Evolutionary conservation across 2,888 invertebrate genomes (phyloP).

Genomic region (Scrobipalpa atriplicella): DNA sequence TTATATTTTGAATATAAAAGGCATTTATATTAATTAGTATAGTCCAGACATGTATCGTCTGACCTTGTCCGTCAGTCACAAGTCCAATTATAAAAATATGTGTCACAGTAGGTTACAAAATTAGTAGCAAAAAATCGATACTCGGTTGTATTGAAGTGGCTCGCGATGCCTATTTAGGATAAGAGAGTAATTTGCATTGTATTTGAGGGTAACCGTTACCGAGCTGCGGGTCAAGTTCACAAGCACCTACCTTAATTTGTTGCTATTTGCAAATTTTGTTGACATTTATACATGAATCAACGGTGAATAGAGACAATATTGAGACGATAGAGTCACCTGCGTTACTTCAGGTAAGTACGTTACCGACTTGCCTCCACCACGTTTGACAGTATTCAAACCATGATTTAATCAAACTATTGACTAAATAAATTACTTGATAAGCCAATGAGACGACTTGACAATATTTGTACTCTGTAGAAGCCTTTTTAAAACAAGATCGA

Average conservation of each 20-base stretch:
- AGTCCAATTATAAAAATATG: neutral
- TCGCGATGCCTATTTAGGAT: conserved; percentile 39
- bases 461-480: too few relatives aligned
- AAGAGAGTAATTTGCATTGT: conserved; percentile 40
- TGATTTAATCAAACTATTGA: too few relatives aligned
- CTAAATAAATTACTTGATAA: too few relatives aligned
- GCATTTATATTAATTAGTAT: too few relatives aligned
- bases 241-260: neutral
- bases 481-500: too few relatives aligned
- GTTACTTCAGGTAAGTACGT: too few relatives aligned
- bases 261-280: conserved; percentile 4
- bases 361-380: too few relatives aligned
- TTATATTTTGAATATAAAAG: too few relatives aligned
- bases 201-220: conserved; percentile 37
- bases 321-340: neutral
- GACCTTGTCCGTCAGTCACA: too few relatives aligned
- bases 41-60: too few relatives aligned
- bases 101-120: neutral
- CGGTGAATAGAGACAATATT: neutral
- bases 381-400: too few relatives aligned
- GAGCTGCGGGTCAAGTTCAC: neutral
- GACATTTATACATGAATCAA: neutral
- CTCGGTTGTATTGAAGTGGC: conserved; percentile 31
- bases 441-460: too few relatives aligned
- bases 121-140: neutral